A percentile compares a stretch with the other conserved stretches of the same genome.
phyloP scores from a whole-genome alignment of 2,888 invertebrate genomes.

The Andrena minutula region DNA sequence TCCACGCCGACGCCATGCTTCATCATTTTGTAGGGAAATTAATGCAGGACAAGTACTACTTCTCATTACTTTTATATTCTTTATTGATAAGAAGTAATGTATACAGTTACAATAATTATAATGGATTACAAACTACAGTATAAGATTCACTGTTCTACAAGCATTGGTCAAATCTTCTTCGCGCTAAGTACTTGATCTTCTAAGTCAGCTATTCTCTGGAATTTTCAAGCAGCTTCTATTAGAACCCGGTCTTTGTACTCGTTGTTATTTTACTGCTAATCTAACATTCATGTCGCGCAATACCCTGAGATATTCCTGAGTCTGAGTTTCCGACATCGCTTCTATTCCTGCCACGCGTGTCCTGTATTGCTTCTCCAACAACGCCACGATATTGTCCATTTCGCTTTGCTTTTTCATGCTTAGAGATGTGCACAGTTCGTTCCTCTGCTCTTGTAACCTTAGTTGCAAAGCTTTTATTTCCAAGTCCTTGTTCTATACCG shows the following conservation, averaged over 20 bases:
- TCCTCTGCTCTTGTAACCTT: slow-evolving; percentile 75
- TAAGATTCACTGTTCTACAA: slow-evolving; percentile 23
- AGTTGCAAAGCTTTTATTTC: slow-evolving; percentile 76
- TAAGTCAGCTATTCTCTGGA: slow-evolving; percentile 71
- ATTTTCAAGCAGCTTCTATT: slow-evolving; percentile 26
- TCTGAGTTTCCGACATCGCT: slow-evolving; percentile 70
- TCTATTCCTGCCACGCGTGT: slow-evolving; percentile 71
- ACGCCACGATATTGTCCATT: slow-evolving; percentile 67
- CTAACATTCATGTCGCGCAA: not conserved
- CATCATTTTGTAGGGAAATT: not conserved
- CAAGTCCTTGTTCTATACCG: slow-evolving; percentile 74
- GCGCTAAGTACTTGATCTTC: slow-evolving; percentile 67
- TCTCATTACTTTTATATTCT: not conserved
- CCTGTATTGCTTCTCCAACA: slow-evolving; percentile 76
- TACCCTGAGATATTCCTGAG: slow-evolving; percentile 75
- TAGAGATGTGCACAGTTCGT: slow-evolving; percentile 73
- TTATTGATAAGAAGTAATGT: slow-evolving; percentile 40
- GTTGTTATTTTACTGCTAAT: not conserved
- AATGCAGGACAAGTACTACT: not conserved
- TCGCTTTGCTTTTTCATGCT: slow-evolving; percentile 76
- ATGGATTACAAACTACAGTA: slow-evolving; percentile 21
- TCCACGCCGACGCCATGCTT: slow-evolving; percentile 16
- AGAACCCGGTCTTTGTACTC: not conserved
- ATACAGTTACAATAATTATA: slow-evolving; percentile 41
- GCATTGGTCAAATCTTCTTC: slow-evolving; percentile 44